Conservation (phyloP, 1,140 invertebrate genomes). For the Nymphalis io region DNA sequence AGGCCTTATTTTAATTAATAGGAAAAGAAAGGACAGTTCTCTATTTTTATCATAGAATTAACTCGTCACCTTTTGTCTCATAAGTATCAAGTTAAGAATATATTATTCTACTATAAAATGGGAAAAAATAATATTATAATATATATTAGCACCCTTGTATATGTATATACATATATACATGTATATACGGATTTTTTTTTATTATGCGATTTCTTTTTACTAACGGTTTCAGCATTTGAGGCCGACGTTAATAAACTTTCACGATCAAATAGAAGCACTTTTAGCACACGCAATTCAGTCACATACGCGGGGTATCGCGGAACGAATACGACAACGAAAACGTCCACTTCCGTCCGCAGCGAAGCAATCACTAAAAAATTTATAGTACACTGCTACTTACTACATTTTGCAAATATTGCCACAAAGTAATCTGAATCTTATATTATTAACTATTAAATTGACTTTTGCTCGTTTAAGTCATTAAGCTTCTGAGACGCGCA, state of each 20-base stretch:
- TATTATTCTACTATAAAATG: not conserved
- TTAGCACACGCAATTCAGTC: conserved; percentile 45
- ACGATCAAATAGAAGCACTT: conserved; percentile 71
- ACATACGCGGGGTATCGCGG: conserved; percentile 37
- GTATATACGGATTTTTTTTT: no score
- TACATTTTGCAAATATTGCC: conserved; percentile 20
- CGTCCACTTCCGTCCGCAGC: conserved; percentile 59
- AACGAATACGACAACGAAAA: conserved; percentile 22
- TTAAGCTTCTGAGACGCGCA: conserved; percentile 11
- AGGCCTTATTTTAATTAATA: not conserved
- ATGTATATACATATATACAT: no score
- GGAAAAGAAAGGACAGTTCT: not conserved
- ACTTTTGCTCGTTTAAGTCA: not conserved
- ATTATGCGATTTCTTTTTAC: conserved; percentile 63
- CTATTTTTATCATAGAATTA: not conserved
- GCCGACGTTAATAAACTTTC: conserved; percentile 76
- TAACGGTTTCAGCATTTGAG: conserved; percentile 72
- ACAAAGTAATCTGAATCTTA: conserved; percentile 34
- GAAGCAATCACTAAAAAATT: conserved; percentile 52
- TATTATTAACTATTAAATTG: conserved; percentile 26
- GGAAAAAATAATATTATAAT: not conserved
- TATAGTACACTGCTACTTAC: conserved; percentile 26
- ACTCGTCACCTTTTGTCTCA: no score
- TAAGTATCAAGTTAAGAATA: no score
- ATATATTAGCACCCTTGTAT: not conserved